Evolutionary conservation across 2,797 vertebrate species (phyloP).

Genomic region (Corythornis leucogaster): DNA sequence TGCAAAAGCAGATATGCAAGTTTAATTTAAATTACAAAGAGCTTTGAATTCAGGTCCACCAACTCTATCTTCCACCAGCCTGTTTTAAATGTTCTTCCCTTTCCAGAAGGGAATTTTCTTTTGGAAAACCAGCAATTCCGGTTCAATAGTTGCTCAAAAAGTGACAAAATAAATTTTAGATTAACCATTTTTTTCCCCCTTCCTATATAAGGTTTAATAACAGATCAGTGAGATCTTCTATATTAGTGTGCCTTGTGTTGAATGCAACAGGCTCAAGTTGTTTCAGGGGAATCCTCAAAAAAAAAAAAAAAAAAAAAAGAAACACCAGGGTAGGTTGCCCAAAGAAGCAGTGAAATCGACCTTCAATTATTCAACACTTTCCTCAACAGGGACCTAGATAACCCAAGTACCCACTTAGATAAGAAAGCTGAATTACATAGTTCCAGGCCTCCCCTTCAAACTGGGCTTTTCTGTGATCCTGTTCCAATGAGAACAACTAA

Average conservation of each 20-base stretch:
- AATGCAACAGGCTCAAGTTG: neutral
- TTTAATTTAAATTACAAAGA: neutral
- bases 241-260: neutral
- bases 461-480: neutral
- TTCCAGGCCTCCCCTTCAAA: neutral
- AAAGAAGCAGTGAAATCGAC: neutral
- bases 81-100: neutral
- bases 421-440: neutral
- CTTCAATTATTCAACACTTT: neutral
- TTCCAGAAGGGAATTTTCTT: neutral
- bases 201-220: neutral
- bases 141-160: neutral
- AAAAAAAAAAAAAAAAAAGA: neutral
- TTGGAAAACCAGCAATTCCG: neutral
- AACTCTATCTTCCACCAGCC: neutral
- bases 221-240: neutral
- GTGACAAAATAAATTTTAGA: neutral
- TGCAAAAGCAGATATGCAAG: neutral
- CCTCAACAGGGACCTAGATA: neutral
- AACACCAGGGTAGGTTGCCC: neutral
- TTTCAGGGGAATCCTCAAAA: neutral
- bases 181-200: neutral
- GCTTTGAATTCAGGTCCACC: neutral
- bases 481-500: neutral
- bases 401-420: neutral